Percentiles rank a stretch among this genome's conserved stretches.
Evolutionary conservation across 2,113 vertebrate genomes (phyloP).

Genomic region (Zosterops hypoxanthus): DNA sequence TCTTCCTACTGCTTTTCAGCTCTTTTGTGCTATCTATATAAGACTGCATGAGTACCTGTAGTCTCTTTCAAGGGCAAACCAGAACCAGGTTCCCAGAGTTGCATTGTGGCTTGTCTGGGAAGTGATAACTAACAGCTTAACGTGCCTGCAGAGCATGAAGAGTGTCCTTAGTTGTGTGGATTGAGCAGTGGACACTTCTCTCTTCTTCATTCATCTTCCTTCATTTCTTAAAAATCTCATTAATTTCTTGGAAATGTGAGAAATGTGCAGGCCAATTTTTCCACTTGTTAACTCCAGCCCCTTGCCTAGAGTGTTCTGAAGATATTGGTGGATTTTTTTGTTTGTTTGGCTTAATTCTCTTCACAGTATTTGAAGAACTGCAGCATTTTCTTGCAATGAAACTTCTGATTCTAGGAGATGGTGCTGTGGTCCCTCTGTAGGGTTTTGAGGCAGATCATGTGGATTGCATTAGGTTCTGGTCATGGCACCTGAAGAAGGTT

Average conservation of each 20-base stretch:
- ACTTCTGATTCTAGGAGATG: neutral
- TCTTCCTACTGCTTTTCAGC: neutral
- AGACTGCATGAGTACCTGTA: neutral
- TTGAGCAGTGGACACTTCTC: neutral
- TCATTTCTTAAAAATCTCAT: neutral
- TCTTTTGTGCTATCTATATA: neutral
- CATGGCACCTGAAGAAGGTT: neutral
- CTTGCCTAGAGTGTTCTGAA: neutral
- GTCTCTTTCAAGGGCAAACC: neutral
- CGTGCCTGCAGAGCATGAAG: fast-evolving
- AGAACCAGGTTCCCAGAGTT: neutral
- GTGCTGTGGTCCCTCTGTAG: neutral
- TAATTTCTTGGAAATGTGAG: neutral
- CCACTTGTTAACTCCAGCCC: neutral
- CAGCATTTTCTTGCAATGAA: neutral
- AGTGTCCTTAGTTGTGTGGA: neutral
- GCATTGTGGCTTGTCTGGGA: neutral
- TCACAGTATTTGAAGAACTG: neutral
- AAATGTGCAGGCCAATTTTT: neutral
- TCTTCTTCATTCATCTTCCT: neutral
- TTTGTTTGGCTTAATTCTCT: neutral
- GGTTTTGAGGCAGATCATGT: neutral
- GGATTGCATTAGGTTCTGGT: neutral
- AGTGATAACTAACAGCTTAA: neutral
- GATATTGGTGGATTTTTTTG: neutral